phyloP scores from a whole-genome alignment of 2,797 vertebrate species.

The Clarias laeviceps region DNA sequence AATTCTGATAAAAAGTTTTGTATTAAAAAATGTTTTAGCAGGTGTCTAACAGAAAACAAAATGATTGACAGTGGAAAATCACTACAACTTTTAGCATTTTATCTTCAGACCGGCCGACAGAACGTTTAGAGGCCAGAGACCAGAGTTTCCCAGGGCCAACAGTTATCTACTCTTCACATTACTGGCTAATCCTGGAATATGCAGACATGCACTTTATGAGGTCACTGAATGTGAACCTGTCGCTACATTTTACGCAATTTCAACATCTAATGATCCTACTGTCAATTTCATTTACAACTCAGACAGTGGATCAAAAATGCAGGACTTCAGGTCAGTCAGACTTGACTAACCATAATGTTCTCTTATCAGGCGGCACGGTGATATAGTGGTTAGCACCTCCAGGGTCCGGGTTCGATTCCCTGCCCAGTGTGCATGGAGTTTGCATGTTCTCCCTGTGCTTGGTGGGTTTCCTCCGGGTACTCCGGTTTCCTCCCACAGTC shows the following conservation, averaged over 20 bases:
- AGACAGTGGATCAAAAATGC: conserved; percentile 1
- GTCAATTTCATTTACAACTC: conserved; percentile 17
- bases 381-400: too few relatives aligned
- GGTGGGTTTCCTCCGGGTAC: too few relatives aligned
- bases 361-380: neutral
- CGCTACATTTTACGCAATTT: neutral
- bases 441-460: too few relatives aligned
- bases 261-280: conserved; percentile 18
- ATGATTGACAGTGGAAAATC: neutral
- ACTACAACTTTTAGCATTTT: neutral
- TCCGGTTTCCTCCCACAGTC: too few relatives aligned
- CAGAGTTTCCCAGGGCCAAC: neutral
- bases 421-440: too few relatives aligned
- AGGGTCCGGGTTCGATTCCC: too few relatives aligned
- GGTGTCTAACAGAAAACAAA: neutral
- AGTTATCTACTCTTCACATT: neutral
- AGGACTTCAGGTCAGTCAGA: conserved; percentile 42
- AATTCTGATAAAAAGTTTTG: too few relatives aligned
- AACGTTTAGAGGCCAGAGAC: neutral
- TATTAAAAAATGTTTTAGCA: neutral
- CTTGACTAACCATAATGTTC: conserved; percentile 61
- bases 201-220: neutral
- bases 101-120: neutral
- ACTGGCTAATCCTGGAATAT: neutral
- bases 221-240: neutral